Evolutionary conservation across 1,140 invertebrate species (phyloP).

Genomic region (Acromyrmex echinatior): DNA sequence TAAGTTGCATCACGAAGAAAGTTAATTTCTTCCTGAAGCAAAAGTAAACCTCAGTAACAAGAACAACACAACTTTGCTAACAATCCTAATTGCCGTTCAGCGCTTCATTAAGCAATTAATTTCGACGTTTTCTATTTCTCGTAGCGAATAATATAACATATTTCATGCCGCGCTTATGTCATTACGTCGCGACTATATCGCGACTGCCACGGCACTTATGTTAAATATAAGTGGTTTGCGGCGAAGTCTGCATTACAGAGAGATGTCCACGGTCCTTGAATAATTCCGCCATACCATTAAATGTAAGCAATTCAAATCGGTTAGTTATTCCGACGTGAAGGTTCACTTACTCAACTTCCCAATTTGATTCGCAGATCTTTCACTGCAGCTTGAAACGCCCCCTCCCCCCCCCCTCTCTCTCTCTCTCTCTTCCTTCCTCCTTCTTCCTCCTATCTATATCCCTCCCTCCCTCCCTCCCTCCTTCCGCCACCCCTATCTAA

Average conservation of each 20-base stretch:
- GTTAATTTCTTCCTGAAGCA: slow-evolving; percentile 16
- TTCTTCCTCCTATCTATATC: too few species aligned
- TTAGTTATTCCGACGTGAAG: slow-evolving; percentile 40
- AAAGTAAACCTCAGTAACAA: slow-evolving; percentile 3
- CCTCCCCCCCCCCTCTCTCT: too few species aligned
- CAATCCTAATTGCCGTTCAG: slow-evolving; percentile 41
- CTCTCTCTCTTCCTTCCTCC: too few species aligned
- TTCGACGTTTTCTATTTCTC: slow-evolving; percentile 41
- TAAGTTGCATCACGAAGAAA: slow-evolving; percentile 9
- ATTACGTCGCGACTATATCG: slow-evolving; percentile 28
- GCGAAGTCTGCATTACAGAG: slow-evolving; percentile 1
- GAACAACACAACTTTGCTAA: slow-evolving; percentile 33
- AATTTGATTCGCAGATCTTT: slow-evolving; percentile 34
- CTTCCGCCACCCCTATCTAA: not conserved
- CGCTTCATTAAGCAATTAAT: slow-evolving; percentile 50
- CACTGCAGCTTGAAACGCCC: not conserved
- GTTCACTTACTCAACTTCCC: slow-evolving; percentile 41
- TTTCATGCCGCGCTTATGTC: not conserved
- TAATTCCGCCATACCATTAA: slow-evolving; percentile 38
- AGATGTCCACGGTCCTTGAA: slow-evolving; percentile 10
- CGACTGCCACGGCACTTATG: not conserved
- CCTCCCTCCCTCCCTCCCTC: not conserved
- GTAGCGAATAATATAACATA: slow-evolving; percentile 25
- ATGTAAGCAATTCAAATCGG: slow-evolving; percentile 42
- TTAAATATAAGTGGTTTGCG: slow-evolving; percentile 46